Percentiles rank a stretch among this genome's conserved stretches.
These are phyloP conservation scores for Gallinago paraguaiae DNA, from an alignment of 2,113 vertebrate species.

Conservation along the genomic window DNA sequence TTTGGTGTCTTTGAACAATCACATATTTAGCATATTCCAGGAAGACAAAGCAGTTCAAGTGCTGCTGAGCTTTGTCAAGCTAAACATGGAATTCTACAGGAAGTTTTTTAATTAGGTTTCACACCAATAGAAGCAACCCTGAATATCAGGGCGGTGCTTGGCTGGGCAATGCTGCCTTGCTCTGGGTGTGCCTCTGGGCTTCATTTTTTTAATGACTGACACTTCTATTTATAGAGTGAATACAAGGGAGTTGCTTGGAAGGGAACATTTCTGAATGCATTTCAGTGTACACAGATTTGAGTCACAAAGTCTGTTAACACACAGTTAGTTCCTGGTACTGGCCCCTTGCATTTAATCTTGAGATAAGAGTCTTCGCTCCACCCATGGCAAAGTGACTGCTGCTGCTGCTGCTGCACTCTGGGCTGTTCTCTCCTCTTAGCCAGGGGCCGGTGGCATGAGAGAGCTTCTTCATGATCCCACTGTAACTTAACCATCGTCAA, in stretches of 20 bases:
- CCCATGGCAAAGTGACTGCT: not conserved
- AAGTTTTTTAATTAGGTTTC: not conserved
- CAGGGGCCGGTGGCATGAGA: rapidly evolving
- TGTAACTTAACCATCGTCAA: not conserved
- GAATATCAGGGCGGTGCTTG: not conserved
- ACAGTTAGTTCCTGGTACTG: constrained; percentile 55
- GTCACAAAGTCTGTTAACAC: constrained; percentile 29
- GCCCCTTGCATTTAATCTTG: constrained; percentile 3
- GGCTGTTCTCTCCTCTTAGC: not conserved
- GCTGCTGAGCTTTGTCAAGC: not conserved
- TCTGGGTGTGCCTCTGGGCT: not conserved
- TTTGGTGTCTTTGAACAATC: not conserved
- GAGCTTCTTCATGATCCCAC: not conserved
- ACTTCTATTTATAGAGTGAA: constrained; percentile 17
- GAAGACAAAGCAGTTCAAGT: not conserved
- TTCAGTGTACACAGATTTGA: constrained; percentile 48
- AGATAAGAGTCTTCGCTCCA: constrained; percentile 53
- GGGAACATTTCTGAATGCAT: not conserved
- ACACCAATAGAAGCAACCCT: not conserved
- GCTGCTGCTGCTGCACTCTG: not conserved
- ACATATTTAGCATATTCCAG: not conserved
- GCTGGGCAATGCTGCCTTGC: not conserved
- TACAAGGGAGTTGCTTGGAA: constrained; percentile 6
- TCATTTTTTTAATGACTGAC: not conserved
- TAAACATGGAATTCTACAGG: not conserved